Base-by-base conservation (phyloP, 1,140 invertebrate genomes). In the Drosophila nebulosa region DNA sequence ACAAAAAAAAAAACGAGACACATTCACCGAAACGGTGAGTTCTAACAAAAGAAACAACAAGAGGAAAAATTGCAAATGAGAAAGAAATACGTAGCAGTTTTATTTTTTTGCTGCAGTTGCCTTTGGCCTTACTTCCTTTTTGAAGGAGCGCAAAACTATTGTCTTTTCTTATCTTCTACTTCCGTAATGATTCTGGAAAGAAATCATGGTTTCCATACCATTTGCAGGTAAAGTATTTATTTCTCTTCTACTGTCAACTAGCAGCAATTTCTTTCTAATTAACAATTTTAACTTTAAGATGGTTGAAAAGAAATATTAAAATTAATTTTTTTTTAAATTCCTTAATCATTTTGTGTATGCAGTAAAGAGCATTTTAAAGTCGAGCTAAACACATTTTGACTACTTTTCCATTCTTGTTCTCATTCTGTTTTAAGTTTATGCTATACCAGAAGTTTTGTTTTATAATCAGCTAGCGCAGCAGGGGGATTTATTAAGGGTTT, bases 401-500 rank as follows among this genome's bases (percentile, higher is more conserved):
- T 32, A 12, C 10, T 32, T 12, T 32, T 32, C 2, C n/a, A 5
- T 27, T 24, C 7, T 22, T 27, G 21, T 10, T 1, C 21, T 16
- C 9, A 26, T 10, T 18, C 22, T 39, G 27, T 24, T 6, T 55
- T 22, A 42, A 42, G 22, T 36, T 36, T 60, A 53, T 21, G 16
- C 55, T 27, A 60, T 39, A 39, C 51, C 73, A 7, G 16, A 9
- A 46, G 39, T 46, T 74, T 56, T 59, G 68, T 56, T 77, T 73
- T 64, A 64, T 77, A 85, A 85, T 84, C 76, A 79, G 62, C 62
- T 68, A 76, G 60, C 64, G 52, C 50, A 56, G 56, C 32, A 32
- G 62, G 57, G 51, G 65, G 59, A 79, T 69, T 84, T 79, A 79
- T 69, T 61, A 79, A 79, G 80, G 30, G 9, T 74, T 84, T 63